A percentile compares a stretch with the other conserved stretches of the same genome.
phyloP scores from a whole-genome alignment of 2,797 vertebrate species.

The Odontamblyopus lacepedii region DNA sequence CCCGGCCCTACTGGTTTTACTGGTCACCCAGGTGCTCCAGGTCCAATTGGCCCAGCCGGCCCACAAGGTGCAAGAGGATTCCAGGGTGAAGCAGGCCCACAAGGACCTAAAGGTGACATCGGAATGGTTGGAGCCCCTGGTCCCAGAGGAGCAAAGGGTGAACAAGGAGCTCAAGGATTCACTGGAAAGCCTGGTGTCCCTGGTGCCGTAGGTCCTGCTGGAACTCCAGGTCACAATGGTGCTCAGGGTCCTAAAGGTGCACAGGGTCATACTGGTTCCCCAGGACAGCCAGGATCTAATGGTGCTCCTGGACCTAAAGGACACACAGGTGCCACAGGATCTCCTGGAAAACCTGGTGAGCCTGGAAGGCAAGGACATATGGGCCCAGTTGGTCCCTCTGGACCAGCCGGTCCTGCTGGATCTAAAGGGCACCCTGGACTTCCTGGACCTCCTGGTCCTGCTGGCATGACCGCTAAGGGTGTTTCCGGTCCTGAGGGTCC shows the following conservation, averaged over 20 bases:
- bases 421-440: conserved; percentile 85
- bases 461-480: conserved; percentile 84
- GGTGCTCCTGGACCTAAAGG: conserved; percentile 87
- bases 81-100: conserved; percentile 82
- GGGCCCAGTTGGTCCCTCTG: conserved; percentile 82
- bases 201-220: conserved; percentile 84
- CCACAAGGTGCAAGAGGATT: conserved; percentile 88
- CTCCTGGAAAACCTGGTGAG: conserved; percentile 83
- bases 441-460: conserved; percentile 87
- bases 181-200: conserved; percentile 88
- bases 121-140: conserved; percentile 84
- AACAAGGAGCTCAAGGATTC: conserved; percentile 85
- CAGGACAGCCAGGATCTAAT: conserved; percentile 82
- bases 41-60: conserved; percentile 83
- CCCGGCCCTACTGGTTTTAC: conserved; percentile 85
- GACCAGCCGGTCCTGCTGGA: conserved; percentile 82
- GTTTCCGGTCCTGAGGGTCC: conserved; percentile 84
- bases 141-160: conserved; percentile 86
- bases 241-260: conserved; percentile 86
- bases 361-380: conserved; percentile 85
- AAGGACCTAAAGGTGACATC: conserved; percentile 86
- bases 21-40: conserved; percentile 82
- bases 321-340: conserved; percentile 79
- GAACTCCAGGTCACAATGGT: conserved; percentile 85
- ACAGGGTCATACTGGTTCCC: conserved; percentile 77